These are phyloP conservation scores for Drosophila bocqueti DNA, from an alignment of 1,140 invertebrate genomes.

Conservation along the genomic window DNA sequence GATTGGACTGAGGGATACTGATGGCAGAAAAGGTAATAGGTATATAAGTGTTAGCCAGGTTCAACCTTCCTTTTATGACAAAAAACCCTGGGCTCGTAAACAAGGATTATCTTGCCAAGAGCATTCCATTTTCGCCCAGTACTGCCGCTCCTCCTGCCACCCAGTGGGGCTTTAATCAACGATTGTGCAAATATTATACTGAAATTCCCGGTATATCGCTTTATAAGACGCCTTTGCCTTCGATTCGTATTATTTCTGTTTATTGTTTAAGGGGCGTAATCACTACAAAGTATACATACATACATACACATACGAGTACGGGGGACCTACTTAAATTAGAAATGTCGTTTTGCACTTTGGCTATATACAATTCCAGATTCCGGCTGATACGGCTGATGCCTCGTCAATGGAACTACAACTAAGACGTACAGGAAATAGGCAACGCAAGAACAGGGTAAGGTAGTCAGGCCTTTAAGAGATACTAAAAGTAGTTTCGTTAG, in stretches of 20 bases:
- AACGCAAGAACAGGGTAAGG: constrained; percentile 21
- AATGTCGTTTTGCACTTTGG: constrained; percentile 49
- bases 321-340: constrained; percentile 52
- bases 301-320: constrained; percentile 35
- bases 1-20: not conserved
- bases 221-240: constrained; percentile 5
- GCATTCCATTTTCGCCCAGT: not conserved
- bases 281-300: constrained; percentile 31
- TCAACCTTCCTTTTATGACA: not conserved
- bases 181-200: constrained; percentile 3
- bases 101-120: not conserved
- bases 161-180: not conserved
- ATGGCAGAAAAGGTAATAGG: not conserved
- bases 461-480: constrained; percentile 12
- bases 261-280: constrained; percentile 44
- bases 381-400: constrained; percentile 27
- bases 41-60: not conserved
- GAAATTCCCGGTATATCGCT: constrained; percentile 26
- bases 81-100: not conserved
- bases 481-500: constrained; percentile 18
- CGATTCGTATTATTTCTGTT: constrained; percentile 37
- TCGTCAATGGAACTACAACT: constrained; percentile 38
- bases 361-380: constrained; percentile 50
- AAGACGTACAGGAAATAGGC: constrained; percentile 17
- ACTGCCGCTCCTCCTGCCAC: no score